Evolutionary conservation across 2,113 vertebrate species (phyloP).

Genomic region (Cyphomyrus plagiostoma): DNA sequence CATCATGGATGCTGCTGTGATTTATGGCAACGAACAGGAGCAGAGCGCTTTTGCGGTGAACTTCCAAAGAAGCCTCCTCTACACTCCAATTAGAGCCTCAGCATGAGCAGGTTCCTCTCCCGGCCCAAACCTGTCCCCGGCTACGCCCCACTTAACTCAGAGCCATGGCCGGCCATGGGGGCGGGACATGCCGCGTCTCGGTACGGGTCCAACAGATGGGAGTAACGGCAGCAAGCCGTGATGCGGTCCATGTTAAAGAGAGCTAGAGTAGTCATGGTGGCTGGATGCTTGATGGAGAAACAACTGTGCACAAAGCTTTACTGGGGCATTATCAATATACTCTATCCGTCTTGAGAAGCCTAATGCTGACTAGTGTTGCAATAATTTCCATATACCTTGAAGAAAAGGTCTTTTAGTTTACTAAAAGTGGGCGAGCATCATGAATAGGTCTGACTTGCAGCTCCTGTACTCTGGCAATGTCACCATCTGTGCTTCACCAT

Average conservation of each 20-base stretch:
- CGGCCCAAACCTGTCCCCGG: neutral
- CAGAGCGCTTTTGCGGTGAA: neutral
- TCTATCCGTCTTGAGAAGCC: neutral
- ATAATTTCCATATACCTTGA: neutral
- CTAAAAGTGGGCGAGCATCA: neutral
- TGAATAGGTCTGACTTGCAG: neutral
- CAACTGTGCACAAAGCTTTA: neutral
- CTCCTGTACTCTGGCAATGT: neutral
- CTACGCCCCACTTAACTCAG: neutral
- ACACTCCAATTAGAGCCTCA: slow-evolving; percentile 7
- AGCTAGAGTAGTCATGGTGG: neutral
- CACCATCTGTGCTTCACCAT: neutral
- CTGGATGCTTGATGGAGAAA: neutral
- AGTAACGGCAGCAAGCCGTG: neutral
- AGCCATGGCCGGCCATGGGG: neutral
- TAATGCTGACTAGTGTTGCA: neutral
- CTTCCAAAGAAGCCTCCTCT: slow-evolving; percentile 9
- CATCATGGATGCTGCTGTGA: neutral
- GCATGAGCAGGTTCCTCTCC: neutral
- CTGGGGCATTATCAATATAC: slow-evolving; percentile 16
- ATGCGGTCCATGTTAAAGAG: neutral
- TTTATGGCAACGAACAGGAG: neutral
- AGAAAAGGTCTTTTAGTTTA: neutral
- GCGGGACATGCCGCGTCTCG: neutral
- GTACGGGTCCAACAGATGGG: neutral